These are phyloP conservation scores for Elegia similella DNA, from an alignment of 2,888 invertebrate genomes.

Conservation along the genomic window DNA sequence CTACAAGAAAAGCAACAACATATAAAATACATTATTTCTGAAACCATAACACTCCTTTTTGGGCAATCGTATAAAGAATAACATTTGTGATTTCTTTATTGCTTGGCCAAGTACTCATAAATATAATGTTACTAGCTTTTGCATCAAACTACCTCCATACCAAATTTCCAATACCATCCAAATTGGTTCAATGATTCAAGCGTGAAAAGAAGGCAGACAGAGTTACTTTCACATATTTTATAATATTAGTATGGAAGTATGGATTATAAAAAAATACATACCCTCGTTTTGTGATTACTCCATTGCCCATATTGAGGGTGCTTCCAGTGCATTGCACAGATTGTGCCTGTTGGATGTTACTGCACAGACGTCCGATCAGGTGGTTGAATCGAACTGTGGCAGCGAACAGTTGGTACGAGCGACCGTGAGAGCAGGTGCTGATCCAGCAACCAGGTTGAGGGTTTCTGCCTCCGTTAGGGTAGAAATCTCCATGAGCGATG, in stretches of 20 bases:
- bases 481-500: constrained; percentile 59
- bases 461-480: constrained; percentile 63
- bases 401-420: constrained; percentile 52
- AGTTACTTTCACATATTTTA: no score
- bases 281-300: constrained; percentile 45
- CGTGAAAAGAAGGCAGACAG: no score
- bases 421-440: constrained; percentile 58
- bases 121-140: no score
- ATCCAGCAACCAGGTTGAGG: constrained; percentile 60
- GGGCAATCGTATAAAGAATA: no score
- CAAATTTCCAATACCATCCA: no score
- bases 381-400: constrained; percentile 51
- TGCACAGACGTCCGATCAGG: constrained; percentile 48
- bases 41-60: no score
- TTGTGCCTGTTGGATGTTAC: constrained; percentile 42
- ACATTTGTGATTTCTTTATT: no score
- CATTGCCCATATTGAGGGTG: constrained; percentile 51
- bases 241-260: background rate
- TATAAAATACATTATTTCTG: no score
- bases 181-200: no score
- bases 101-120: no score
- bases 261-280: constrained; percentile 27
- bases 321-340: constrained; percentile 42
- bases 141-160: no score
- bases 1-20: no score